Evolutionary conservation across 2,888 invertebrate species (phyloP).

Genomic region (Agriopis leucophaearia): DNA sequence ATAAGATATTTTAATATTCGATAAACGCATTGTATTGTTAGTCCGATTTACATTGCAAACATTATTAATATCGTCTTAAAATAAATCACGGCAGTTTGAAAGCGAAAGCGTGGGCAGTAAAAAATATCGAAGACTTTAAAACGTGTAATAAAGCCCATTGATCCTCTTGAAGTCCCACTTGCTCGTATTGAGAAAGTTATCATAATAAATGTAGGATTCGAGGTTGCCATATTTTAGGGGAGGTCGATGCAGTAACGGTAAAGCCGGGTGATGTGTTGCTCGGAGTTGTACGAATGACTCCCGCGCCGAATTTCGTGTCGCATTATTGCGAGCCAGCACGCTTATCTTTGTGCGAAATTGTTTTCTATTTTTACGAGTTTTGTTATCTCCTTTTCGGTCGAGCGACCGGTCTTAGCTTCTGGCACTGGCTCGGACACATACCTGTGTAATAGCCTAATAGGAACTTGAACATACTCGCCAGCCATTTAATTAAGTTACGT

Average conservation of each 20-base stretch:
- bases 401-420: slow-evolving; percentile 37
- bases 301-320: slow-evolving; percentile 42
- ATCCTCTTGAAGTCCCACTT: slow-evolving; percentile 53
- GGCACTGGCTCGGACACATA: slow-evolving; percentile 12
- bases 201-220: slow-evolving; percentile 73
- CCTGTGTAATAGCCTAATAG: not conserved
- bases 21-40: slow-evolving; percentile 25
- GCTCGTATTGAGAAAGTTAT: slow-evolving; percentile 68
- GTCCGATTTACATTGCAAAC: slow-evolving; percentile 7
- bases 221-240: slow-evolving; percentile 79
- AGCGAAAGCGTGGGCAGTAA: slow-evolving; percentile 27
- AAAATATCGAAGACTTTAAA: slow-evolving; percentile 32
- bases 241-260: slow-evolving; percentile 70
- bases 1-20: slow-evolving; percentile 38
- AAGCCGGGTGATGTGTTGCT: slow-evolving; percentile 56
- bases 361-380: slow-evolving; percentile 57
- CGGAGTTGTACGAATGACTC: slow-evolving; percentile 25
- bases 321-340: slow-evolving; percentile 47
- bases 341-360: slow-evolving; percentile 50
- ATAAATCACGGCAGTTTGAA: slow-evolving; percentile 27
- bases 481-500: slow-evolving; percentile 28
- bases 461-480: not conserved
- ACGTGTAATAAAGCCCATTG: slow-evolving; percentile 50
- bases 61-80: slow-evolving; percentile 11
- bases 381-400: slow-evolving; percentile 26